Percentiles rank a stretch among this genome's conserved stretches.
These are phyloP conservation scores for Clarias gariepinus DNA, from an alignment of 2,113 vertebrate genomes.

Conservation along the genomic window DNA sequence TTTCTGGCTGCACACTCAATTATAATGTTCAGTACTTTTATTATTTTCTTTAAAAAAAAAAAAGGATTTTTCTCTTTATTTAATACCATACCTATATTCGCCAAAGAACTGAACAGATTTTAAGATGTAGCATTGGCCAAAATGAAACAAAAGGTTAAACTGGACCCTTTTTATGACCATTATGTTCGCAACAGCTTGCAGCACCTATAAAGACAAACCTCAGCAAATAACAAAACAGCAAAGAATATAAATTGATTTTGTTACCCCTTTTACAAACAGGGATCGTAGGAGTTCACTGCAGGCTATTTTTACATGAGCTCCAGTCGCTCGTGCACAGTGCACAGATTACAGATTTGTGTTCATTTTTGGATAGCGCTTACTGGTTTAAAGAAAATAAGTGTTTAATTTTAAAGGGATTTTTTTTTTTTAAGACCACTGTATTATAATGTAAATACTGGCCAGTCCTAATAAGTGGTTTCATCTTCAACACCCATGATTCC, in stretches of 20 bases:
- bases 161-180: background rate
- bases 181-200: background rate
- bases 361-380: too few species aligned
- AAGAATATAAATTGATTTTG: background rate
- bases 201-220: background rate
- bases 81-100: background rate
- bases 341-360: too few species aligned
- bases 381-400: too few species aligned
- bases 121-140: background rate
- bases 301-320: too few species aligned
- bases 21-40: background rate
- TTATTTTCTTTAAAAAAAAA: background rate
- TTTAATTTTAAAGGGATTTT: too few species aligned
- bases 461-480: too few species aligned
- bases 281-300: too few species aligned
- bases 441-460: too few species aligned
- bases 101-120: background rate
- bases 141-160: background rate
- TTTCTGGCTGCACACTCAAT: background rate
- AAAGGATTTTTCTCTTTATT: background rate
- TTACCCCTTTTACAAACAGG: background rate
- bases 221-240: background rate
- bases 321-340: too few species aligned
- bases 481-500: too few species aligned
- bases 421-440: too few species aligned